Evolutionary conservation across 37 sponge, comb jelly and placozoan species (phyloP).

Genomic region (Spongilla lacustris): DNA sequence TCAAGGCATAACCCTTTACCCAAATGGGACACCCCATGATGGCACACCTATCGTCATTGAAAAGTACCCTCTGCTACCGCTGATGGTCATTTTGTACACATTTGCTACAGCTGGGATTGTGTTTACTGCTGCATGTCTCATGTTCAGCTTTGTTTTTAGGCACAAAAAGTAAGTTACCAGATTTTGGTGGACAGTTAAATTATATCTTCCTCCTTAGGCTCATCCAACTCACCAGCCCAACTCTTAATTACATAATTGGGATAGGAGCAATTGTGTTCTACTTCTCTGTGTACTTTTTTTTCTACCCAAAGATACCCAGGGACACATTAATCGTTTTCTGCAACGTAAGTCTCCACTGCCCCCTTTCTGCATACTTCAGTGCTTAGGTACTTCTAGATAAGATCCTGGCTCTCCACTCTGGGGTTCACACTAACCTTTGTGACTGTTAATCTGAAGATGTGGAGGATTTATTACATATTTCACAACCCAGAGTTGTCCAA

Average conservation of each 20-base stretch:
- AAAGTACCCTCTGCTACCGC: constrained; percentile 29
- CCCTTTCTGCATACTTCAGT: background rate
- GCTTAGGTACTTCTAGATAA: background rate
- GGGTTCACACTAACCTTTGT: constrained; percentile 31
- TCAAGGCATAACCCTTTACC: constrained; percentile 21
- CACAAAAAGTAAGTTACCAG: constrained; percentile 28
- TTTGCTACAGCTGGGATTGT: constrained; percentile 29
- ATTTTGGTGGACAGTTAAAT: background rate
- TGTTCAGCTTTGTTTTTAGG: constrained; percentile 51
- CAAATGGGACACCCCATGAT: constrained; percentile 36
- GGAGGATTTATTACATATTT: constrained; percentile 51
- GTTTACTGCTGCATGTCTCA: constrained; percentile 47
- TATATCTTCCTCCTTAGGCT: background rate
- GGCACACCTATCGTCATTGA: constrained; percentile 21
- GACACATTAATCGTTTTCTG: constrained; percentile 10
- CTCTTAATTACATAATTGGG: constrained; percentile 53
- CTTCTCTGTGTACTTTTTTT: constrained; percentile 15
- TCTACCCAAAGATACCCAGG: constrained; percentile 5
- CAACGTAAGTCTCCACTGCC: constrained; percentile 32
- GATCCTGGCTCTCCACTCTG: constrained; percentile 24
- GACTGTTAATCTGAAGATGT: constrained; percentile 64
- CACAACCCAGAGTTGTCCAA: constrained; percentile 34
- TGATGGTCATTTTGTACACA: constrained; percentile 29
- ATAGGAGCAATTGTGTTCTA: constrained; percentile 47
- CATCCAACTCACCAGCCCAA: constrained; percentile 48